A percentile compares a stretch with the other conserved stretches of the same genome.
Conservation (phyloP, 2,888 invertebrate species). For the Aporophyla nigra region DNA sequence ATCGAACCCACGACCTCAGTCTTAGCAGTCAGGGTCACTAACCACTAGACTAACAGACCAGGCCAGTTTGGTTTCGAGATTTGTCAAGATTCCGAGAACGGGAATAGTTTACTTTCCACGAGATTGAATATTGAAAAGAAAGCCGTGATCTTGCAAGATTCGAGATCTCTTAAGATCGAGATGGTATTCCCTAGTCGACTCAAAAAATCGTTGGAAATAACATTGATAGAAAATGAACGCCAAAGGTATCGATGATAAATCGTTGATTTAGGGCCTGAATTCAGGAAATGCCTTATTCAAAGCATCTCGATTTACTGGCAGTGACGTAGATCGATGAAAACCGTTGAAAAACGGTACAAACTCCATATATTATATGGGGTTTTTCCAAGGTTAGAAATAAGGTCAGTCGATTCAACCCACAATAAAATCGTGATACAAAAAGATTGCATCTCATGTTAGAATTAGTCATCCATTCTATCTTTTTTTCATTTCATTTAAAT, state of each 20-base stretch:
- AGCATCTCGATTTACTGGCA: too few species aligned
- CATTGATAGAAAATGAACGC: too few species aligned
- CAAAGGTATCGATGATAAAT: too few species aligned
- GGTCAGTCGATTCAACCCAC: conserved; percentile 25
- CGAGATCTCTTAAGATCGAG: neutral
- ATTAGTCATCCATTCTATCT: conserved; percentile 38
- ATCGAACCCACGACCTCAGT: too few species aligned
- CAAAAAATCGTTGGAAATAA: too few species aligned
- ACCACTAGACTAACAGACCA: too few species aligned
- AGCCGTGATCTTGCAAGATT: neutral
- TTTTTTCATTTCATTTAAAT: conserved; percentile 23
- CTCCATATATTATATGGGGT: conserved; percentile 20
- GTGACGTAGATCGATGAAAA: neutral
- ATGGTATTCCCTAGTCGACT: too few species aligned
- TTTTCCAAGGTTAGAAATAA: conserved; percentile 46
- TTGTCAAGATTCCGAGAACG: too few species aligned
- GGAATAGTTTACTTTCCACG: neutral
- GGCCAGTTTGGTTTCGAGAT: neutral
- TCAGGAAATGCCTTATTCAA: neutral
- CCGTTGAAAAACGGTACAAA: neutral
- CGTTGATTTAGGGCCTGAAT: neutral
- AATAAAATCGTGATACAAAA: conserved; percentile 36
- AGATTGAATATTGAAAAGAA: neutral
- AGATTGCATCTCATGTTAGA: conserved; percentile 15
- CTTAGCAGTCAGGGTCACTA: too few species aligned